Percentiles rank a stretch among this genome's conserved stretches.
Conservation (phyloP, 1,140 invertebrate genomes). For the Drosophila sucinea region DNA sequence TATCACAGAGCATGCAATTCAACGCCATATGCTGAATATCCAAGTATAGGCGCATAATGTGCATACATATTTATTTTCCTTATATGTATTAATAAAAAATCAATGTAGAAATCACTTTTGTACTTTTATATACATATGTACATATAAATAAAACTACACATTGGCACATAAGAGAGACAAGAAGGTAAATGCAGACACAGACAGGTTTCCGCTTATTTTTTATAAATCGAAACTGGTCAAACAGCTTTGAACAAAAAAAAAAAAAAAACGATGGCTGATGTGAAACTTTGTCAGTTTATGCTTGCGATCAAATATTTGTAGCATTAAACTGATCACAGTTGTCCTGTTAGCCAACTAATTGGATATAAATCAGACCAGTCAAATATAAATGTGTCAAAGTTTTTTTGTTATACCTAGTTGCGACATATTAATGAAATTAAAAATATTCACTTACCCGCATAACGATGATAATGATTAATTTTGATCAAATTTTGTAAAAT, state of each 20-base stretch:
- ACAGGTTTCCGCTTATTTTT: conserved; percentile 60
- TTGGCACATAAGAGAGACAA: conserved; percentile 46
- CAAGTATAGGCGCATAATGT: background rate
- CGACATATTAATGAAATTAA: too few species aligned
- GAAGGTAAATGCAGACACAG: conserved; percentile 54
- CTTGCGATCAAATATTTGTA: conserved; percentile 19
- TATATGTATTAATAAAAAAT: conserved; percentile 38
- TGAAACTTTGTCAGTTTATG: conserved; percentile 47
- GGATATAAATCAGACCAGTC: background rate
- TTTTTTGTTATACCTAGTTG: background rate
- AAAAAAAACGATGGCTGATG: conserved; percentile 40
- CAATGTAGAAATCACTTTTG: conserved; percentile 48
- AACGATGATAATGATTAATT: too few species aligned
- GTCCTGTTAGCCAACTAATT: conserved; percentile 6
- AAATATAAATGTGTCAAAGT: background rate
- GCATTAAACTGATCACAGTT: background rate
- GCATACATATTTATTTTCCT: conserved; percentile 32
- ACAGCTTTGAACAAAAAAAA: conserved; percentile 37
- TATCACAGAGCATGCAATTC: conserved; percentile 30
- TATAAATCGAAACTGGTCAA: conserved; percentile 54
- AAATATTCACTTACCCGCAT: too few species aligned
- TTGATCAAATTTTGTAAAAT: too few species aligned
- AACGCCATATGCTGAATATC: conserved; percentile 12
- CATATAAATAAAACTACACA: conserved; percentile 51
- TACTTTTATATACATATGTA: background rate